A percentile compares a stretch with the other conserved stretches of the same genome.
phyloP scores from a whole-genome alignment of 2,113 vertebrate genomes.

The Odobenus rosmarus region DNA sequence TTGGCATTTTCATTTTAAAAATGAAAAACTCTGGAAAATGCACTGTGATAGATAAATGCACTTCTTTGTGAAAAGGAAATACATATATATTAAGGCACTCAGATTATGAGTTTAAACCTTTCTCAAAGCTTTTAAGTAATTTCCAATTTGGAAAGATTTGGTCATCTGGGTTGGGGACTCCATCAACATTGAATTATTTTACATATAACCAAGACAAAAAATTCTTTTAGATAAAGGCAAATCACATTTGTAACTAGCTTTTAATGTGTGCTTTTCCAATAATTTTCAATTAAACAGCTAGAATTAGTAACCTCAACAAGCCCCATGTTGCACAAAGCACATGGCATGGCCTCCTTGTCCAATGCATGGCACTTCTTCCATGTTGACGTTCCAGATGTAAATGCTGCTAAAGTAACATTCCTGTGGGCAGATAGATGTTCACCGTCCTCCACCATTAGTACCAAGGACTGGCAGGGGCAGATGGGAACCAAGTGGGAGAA shows the following conservation, averaged over 20 bases:
- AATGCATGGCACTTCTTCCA: not conserved
- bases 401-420: not conserved
- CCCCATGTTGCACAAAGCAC: not conserved
- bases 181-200: slow-evolving; percentile 21
- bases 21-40: not conserved
- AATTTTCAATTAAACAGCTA: not conserved
- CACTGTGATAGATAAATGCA: not conserved
- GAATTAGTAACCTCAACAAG: not conserved
- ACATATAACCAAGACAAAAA: not conserved
- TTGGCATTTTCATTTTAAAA: not conserved
- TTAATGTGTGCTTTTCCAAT: not conserved
- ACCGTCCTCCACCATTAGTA: fast-evolving
- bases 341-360: not conserved
- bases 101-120: not conserved
- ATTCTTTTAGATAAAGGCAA: slow-evolving; percentile 27
- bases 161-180: too few relatives aligned
- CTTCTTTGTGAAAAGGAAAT: not conserved
- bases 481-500: not conserved
- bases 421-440: too few relatives aligned
- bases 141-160: not conserved
- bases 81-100: not conserved
- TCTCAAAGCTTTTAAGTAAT: not conserved
- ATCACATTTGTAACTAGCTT: not conserved
- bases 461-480: not conserved
- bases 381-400: fast-evolving